Evolutionary conservation across 2,888 invertebrate genomes (phyloP).

Genomic region (Drosophila algonquin): DNA sequence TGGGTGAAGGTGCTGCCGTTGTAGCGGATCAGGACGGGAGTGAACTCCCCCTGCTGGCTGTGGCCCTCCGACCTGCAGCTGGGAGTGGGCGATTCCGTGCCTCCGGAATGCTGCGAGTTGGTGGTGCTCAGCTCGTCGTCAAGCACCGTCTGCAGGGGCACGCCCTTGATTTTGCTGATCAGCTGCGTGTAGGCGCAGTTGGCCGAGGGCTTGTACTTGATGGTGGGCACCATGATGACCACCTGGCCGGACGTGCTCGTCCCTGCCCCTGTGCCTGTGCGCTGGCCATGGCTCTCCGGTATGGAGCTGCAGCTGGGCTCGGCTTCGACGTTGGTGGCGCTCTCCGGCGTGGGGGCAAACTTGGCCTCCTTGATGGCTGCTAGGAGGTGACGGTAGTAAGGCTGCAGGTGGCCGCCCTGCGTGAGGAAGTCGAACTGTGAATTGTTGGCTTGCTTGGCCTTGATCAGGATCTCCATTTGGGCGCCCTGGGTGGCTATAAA

Average conservation of each 20-base stretch:
- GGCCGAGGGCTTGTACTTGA: slow-evolving; percentile 92
- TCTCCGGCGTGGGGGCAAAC: slow-evolving; percentile 83
- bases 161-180: slow-evolving; percentile 93
- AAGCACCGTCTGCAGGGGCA: slow-evolving; percentile 82
- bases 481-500: slow-evolving; percentile 95
- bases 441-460: slow-evolving; percentile 97
- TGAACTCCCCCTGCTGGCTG: slow-evolving; percentile 66
- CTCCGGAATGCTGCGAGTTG: slow-evolving; percentile 62
- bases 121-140: slow-evolving; percentile 65
- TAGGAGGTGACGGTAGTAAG: slow-evolving; percentile 93
- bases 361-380: slow-evolving; percentile 88
- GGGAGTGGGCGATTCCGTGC: slow-evolving; percentile 66
- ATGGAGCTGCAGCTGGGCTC: background rate
- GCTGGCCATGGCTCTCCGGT: background rate
- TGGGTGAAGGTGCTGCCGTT: slow-evolving; percentile 77
- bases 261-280: slow-evolving; percentile 36
- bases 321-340: background rate
- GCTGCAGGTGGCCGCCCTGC: slow-evolving; percentile 92
- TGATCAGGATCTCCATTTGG: slow-evolving; percentile 99
- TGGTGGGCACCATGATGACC: slow-evolving; percentile 85
- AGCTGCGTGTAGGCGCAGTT: slow-evolving; percentile 95
- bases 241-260: slow-evolving; percentile 29
- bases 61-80: slow-evolving; percentile 60
- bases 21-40: slow-evolving; percentile 81
- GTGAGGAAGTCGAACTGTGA: slow-evolving; percentile 96